Percentiles rank a stretch among this genome's conserved stretches.
Conservation (phyloP, 2,888 invertebrate genomes). For the Brenthis ino region DNA sequence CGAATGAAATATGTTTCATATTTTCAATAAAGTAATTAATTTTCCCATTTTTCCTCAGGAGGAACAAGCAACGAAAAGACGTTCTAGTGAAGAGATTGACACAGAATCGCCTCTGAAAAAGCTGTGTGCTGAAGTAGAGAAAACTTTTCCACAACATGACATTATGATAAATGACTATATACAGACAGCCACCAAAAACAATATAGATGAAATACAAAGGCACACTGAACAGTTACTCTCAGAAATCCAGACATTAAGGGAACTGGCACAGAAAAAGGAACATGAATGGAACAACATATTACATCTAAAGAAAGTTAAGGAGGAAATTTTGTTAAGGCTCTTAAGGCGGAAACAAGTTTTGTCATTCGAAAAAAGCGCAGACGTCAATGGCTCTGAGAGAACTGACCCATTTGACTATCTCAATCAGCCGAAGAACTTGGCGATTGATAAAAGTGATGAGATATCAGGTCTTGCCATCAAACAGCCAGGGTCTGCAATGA, state of each 20-base stretch:
- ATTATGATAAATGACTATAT: conserved; percentile 84
- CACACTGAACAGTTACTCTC: conserved; percentile 85
- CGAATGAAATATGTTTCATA: too few species aligned
- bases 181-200: conserved; percentile 83
- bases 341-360: conserved; percentile 86
- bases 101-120: conserved; percentile 75
- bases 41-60: conserved; percentile 54
- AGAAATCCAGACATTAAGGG: conserved; percentile 87
- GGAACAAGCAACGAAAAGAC: conserved; percentile 65
- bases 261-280: conserved; percentile 90
- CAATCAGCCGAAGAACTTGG: conserved; percentile 70
- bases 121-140: conserved; percentile 77
- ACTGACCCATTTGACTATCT: conserved; percentile 72
- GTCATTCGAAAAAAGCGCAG: conserved; percentile 69
- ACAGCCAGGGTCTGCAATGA: conserved; percentile 60
- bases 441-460: conserved; percentile 76
- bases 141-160: conserved; percentile 81
- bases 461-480: conserved; percentile 73
- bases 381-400: conserved; percentile 65
- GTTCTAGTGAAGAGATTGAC: conserved; percentile 69
- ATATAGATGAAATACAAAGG: conserved; percentile 82
- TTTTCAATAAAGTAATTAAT: not conserved
- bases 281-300: conserved; percentile 93
- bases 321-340: conserved; percentile 88
- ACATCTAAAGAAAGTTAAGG: conserved; percentile 91